phyloP scores from a whole-genome alignment of 2,113 vertebrate genomes.

The Hiodon tergisus region DNA sequence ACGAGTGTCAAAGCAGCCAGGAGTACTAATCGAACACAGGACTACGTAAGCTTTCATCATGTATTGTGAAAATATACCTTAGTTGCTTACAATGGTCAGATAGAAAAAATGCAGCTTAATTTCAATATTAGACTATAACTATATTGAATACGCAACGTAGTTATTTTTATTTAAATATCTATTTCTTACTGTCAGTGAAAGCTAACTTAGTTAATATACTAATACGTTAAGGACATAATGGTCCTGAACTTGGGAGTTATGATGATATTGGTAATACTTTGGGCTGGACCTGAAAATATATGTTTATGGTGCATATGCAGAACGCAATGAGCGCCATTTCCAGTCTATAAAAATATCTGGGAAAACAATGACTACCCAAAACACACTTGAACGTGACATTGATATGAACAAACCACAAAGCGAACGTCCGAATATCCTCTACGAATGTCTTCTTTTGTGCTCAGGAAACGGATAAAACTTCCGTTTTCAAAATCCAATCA shows the following conservation, averaged over 20 bases:
- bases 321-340: no score
- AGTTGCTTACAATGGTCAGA: background rate
- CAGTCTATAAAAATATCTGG: background rate
- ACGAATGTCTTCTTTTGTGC: conserved; percentile 19
- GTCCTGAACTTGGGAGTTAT: no score
- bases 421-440: conserved; percentile 19
- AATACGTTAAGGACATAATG: no score
- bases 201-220: no score
- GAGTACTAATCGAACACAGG: background rate
- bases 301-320: no score
- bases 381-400: background rate
- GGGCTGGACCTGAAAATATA: no score
- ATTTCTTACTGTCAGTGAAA: no score
- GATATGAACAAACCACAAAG: background rate
- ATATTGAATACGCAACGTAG: background rate
- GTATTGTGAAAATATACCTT: background rate
- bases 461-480: conserved; percentile 9
- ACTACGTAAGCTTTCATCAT: background rate
- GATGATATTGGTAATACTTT: no score
- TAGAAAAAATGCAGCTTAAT: background rate
- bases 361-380: background rate
- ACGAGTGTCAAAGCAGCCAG: conserved; percentile 7
- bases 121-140: background rate
- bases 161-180: no score
- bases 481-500: conserved; percentile 41